phyloP scores from a whole-genome alignment of 2,888 invertebrate species.

The Malacosoma neustria region DNA sequence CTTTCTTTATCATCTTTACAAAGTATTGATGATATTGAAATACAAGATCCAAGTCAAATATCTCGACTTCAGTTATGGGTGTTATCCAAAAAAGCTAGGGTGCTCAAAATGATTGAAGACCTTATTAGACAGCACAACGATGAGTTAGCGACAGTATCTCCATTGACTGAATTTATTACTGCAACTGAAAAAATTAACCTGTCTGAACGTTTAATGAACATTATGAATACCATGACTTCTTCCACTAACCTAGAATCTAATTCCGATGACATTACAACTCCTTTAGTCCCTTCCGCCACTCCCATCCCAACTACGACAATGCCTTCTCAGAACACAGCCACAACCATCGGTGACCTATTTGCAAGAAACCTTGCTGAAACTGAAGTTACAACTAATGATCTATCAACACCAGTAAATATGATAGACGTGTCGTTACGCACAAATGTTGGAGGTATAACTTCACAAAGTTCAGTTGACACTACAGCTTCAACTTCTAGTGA shows the following conservation, averaged over 20 bases:
- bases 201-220: slow-evolving; percentile 50
- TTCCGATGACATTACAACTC: slow-evolving; percentile 19
- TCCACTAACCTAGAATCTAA: slow-evolving; percentile 27
- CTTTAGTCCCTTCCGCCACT: slow-evolving; percentile 18
- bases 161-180: slow-evolving; percentile 39
- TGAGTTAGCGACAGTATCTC: slow-evolving; percentile 48
- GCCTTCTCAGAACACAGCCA: slow-evolving; percentile 18
- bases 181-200: slow-evolving; percentile 38
- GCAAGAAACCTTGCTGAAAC: slow-evolving; percentile 3
- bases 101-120: slow-evolving; percentile 68
- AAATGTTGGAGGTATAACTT: not conserved
- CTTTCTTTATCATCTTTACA: slow-evolving; percentile 17
- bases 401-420: slow-evolving; percentile 5
- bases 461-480: not conserved
- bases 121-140: slow-evolving; percentile 58
- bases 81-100: slow-evolving; percentile 63
- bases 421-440: not conserved
- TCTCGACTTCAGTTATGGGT: slow-evolving; percentile 57
- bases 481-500: slow-evolving; percentile 8
- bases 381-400: slow-evolving; percentile 7
- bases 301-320: slow-evolving; percentile 23
- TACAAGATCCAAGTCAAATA: slow-evolving; percentile 40
- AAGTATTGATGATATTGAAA: slow-evolving; percentile 24
- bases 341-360: slow-evolving; percentile 15
- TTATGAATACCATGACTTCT: slow-evolving; percentile 49